These are phyloP conservation scores for Tethya wilhelma DNA, from an alignment of 37 sponge, comb jelly and placozoan genomes.

Conservation along the genomic window DNA sequence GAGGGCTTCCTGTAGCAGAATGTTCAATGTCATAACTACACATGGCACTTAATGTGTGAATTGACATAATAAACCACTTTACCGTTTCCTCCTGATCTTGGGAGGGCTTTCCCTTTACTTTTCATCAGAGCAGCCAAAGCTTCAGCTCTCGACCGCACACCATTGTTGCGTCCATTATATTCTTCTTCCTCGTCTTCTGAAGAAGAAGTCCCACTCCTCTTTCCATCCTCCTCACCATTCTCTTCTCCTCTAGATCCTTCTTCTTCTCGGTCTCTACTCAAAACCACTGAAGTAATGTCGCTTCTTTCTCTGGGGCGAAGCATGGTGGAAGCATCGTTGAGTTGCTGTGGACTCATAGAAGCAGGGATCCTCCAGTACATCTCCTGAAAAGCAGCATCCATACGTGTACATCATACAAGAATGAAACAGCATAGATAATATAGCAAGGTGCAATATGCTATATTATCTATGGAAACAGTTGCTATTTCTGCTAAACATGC, in stretches of 20 bases:
- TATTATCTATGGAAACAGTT: background rate
- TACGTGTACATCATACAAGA: background rate
- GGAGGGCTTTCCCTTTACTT: background rate
- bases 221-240: background rate
- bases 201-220: background rate
- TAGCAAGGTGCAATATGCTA: no score
- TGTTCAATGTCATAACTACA: background rate
- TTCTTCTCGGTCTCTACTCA: no score
- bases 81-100: background rate
- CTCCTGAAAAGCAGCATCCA: slow-evolving; percentile 41
- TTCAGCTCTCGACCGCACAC: background rate
- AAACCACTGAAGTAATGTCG: background rate
- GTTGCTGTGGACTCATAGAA: slow-evolving; percentile 46
- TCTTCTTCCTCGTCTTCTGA: background rate
- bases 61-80: no score
- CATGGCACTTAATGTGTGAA: no score
- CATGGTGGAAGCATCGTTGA: slow-evolving; percentile 25
- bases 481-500: background rate
- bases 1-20: background rate
- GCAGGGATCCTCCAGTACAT: slow-evolving; percentile 80
- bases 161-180: background rate
- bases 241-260: background rate
- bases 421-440: background rate
- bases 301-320: slow-evolving; percentile 10
- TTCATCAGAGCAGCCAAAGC: background rate